These are phyloP conservation scores for Bergia sp. DNA, from an alignment of 92 coral and sea anemone genomes.

Conservation along the genomic window DNA sequence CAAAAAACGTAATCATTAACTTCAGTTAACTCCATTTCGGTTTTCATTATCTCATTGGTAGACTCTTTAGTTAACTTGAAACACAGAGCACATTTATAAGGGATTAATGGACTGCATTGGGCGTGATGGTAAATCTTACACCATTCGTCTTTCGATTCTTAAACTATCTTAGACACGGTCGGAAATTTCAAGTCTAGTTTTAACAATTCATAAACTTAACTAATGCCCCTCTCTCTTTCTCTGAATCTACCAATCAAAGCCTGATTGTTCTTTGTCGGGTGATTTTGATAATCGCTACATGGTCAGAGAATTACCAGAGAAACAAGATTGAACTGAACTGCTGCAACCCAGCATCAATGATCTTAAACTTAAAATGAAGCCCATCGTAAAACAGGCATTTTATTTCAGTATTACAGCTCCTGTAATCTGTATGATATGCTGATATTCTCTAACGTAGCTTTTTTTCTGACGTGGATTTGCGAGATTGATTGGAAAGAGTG, in stretches of 20 bases:
- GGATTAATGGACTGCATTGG: neutral
- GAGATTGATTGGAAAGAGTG: too few relatives aligned
- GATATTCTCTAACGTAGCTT: too few relatives aligned
- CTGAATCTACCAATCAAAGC: neutral
- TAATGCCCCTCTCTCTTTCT: neutral
- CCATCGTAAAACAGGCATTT: too few relatives aligned
- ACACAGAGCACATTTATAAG: neutral
- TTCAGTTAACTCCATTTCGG: conserved; percentile 22
- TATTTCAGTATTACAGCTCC: too few relatives aligned
- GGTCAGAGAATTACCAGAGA: too few relatives aligned
- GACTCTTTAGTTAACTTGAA: neutral
- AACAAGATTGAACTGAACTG: too few relatives aligned
- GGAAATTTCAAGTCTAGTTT: neutral
- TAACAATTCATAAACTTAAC: neutral
- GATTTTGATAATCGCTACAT: neutral
- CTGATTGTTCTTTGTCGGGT: neutral
- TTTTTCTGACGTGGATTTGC: too few relatives aligned
- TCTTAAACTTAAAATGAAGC: too few relatives aligned
- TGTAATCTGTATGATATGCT: too few relatives aligned
- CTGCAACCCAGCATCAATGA: too few relatives aligned
- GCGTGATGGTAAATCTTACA: neutral
- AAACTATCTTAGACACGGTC: neutral
- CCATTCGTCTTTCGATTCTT: neutral
- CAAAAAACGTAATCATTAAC: neutral
- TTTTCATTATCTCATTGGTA: neutral